Evolutionary conservation across 2,797 vertebrate species (phyloP).

Genomic region (Diglossa cyanea): DNA sequence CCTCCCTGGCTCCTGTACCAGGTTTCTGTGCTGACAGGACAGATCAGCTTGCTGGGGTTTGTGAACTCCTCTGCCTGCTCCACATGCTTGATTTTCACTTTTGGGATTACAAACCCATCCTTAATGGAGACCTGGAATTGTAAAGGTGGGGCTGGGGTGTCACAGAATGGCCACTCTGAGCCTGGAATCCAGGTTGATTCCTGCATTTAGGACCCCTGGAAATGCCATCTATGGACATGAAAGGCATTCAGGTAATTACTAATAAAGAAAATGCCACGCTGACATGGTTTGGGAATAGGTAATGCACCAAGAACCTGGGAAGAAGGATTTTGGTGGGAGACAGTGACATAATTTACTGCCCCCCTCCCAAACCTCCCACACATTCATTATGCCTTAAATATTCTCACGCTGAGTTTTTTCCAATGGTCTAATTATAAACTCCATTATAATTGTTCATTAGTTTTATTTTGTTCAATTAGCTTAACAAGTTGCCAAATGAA

Average conservation of each 20-base stretch:
- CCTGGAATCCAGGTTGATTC: not conserved
- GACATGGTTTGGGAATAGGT: not conserved
- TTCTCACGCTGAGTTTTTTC: constrained; percentile 68
- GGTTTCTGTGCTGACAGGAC: not conserved
- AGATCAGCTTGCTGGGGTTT: not conserved
- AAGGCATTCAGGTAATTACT: not conserved
- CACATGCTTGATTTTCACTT: not conserved
- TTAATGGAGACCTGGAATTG: not conserved
- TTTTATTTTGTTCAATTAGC: constrained; percentile 78
- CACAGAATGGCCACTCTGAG: fast-evolving
- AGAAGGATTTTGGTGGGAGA: not conserved
- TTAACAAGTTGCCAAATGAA: constrained; percentile 75
- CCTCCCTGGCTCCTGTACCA: not conserved
- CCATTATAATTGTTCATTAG: constrained; percentile 79
- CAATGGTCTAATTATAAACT: constrained; percentile 76
- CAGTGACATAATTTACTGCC: not conserved
- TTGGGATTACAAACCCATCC: not conserved
- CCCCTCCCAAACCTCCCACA: not conserved
- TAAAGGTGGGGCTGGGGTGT: not conserved
- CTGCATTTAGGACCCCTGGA: not conserved
- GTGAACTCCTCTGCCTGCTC: not conserved
- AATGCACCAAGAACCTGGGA: not conserved
- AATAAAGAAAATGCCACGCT: not conserved
- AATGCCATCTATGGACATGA: not conserved
- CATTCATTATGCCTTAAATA: constrained; percentile 66